Conservation (phyloP, 2,888 invertebrate genomes). For the Agrochola macilenta region DNA sequence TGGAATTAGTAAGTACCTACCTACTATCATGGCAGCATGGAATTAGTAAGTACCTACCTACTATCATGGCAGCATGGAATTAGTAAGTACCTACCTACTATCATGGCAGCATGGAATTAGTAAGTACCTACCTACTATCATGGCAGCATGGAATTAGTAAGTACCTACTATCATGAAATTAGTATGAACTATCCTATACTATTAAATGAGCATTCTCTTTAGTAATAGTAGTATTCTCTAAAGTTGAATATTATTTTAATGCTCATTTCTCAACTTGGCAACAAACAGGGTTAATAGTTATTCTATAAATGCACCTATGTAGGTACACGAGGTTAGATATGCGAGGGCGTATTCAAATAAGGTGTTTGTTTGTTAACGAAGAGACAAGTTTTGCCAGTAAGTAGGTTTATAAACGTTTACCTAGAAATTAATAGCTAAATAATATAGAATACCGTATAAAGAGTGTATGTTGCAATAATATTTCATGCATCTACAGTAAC, state of each 20-base stretch:
- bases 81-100: too few species aligned
- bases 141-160: too few species aligned
- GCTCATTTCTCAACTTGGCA: conserved; percentile 20
- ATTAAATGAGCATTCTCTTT: too few species aligned
- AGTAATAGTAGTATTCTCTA: not conserved
- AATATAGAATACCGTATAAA: not conserved
- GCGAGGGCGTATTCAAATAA: conserved; percentile 49
- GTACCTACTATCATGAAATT: too few species aligned
- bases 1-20: too few species aligned
- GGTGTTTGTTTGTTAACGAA: conserved; percentile 2
- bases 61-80: too few species aligned
- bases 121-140: too few species aligned
- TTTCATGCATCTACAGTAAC: not conserved
- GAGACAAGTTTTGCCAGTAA: not conserved
- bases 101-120: too few species aligned
- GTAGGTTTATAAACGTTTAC: not conserved
- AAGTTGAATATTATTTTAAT: conserved; percentile 3
- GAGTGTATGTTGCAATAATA: not conserved
- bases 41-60: too few species aligned
- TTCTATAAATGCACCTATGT: conserved; percentile 13
- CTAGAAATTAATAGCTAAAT: not conserved
- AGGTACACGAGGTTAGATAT: conserved; percentile 13
- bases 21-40: too few species aligned
- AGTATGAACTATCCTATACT: too few species aligned
- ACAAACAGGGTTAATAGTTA: conserved; percentile 11